Base-by-base conservation (phyloP, 2,113 vertebrate genomes). In the Fregata magnificens region DNA sequence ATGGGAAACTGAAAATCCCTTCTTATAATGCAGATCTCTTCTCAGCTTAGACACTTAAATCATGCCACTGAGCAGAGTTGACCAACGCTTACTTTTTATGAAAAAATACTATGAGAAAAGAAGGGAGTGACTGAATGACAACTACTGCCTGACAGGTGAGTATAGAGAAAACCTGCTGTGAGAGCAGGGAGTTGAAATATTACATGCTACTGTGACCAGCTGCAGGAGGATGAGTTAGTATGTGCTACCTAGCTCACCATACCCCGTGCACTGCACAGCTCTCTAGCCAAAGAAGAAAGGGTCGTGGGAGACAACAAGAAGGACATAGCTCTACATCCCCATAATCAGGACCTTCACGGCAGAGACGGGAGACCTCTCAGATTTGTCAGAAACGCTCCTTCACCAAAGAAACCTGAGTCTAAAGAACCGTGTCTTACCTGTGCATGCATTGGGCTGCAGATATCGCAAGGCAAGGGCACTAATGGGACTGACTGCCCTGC, bases 361-460 rank as follows among this genome's bases (percentile, higher is more conserved):
- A 72, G 81, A 61, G 47, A 69, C 0, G 1, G 4, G 9, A 88
- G 11, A 49, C 21, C 7, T 59, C 44, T 83, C 58, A 29, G 7
- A 52, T 71, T 72, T 50, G 10, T 47, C 58, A 69, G 45, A 73
- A 86, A 45, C 49, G 11, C 8, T 74, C 20, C 19, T 36, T 77
- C 38, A 65, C 11, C 8, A 40, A 55, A 55, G 52, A 67, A 65
- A 24, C 13, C 24, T 18, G 10, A 87, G 29, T 11, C 21, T 72
- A 69, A 76, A 62, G 84, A 85, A 1, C 1, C 1, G 0, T 6
- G 4, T 25, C 20, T 49, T 22, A 42, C 9, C 8, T 34, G 6
- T 6, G 0, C 5, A 3, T 32, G 15, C 0, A 0, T 7, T 61
- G 7, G 61, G 18, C 22, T 55, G 50, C 17, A 63, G 73, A 19